These are phyloP conservation scores for Trissoscelio sp. DNA, from an alignment of 2,888 invertebrate genomes.

Conservation along the genomic window DNA sequence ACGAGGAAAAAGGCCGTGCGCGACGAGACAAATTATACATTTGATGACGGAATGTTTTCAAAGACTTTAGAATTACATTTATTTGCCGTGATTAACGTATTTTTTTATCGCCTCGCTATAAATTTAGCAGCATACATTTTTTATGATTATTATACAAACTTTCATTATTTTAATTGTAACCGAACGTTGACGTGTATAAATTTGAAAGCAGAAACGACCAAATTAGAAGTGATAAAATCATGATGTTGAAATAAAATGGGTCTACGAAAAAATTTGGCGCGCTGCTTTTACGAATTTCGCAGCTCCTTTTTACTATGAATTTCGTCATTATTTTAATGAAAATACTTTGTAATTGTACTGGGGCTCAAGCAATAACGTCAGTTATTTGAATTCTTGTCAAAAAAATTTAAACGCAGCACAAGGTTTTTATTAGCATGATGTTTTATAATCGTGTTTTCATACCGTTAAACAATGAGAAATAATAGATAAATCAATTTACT, in stretches of 20 bases:
- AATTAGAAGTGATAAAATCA: conserved; percentile 33
- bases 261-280: not conserved
- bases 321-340: not conserved
- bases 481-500: conserved; percentile 40
- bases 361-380: not conserved
- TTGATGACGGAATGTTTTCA: conserved; percentile 61
- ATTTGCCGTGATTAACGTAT: conserved; percentile 46
- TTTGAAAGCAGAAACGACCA: conserved; percentile 23
- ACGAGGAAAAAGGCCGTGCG: conserved; percentile 48
- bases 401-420: not conserved
- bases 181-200: conserved; percentile 8
- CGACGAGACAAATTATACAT: conserved; percentile 64
- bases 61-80: conserved; percentile 55
- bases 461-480: conserved; percentile 14
- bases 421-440: not conserved
- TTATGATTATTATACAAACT: conserved; percentile 35
- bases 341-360: not conserved
- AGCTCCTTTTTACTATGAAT: conserved; percentile 8
- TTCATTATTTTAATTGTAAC: conserved; percentile 39
- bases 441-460: conserved; percentile 34
- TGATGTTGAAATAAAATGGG: not conserved
- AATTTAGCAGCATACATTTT: conserved; percentile 31
- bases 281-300: not conserved
- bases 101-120: conserved; percentile 32
- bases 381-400: conserved; percentile 4